Conservation (phyloP, 2,888 invertebrate genomes). For the Apocheima hispidaria region DNA sequence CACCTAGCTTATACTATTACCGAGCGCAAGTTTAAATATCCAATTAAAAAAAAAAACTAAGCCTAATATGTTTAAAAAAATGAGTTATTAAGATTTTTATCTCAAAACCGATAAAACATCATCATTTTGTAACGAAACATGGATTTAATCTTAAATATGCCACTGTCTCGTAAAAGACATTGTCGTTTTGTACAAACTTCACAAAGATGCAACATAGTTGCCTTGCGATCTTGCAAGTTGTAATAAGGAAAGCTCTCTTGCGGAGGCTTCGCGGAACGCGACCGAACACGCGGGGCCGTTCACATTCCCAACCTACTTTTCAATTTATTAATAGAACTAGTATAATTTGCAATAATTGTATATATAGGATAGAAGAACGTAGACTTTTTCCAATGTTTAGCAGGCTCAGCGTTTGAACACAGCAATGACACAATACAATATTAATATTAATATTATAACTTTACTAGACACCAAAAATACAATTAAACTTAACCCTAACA, state of each 20-base stretch:
- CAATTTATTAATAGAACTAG: conserved; percentile 24
- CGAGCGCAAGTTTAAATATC: not conserved
- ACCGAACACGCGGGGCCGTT: conserved; percentile 32
- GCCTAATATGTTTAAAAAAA: not conserved
- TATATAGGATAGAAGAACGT: not conserved
- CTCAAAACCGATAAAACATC: not conserved
- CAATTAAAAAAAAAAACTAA: no score
- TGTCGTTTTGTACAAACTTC: not conserved
- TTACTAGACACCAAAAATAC: no score
- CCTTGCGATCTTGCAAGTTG: conserved; percentile 9
- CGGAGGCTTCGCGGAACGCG: conserved; percentile 27
- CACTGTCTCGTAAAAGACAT: not conserved
- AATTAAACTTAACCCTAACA: no score
- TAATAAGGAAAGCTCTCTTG: conserved; percentile 26
- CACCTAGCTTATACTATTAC: not conserved
- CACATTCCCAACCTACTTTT: conserved; percentile 28
- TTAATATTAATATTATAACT: no score
- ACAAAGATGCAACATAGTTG: conserved; percentile 15
- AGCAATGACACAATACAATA: no score
- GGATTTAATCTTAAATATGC: no score
- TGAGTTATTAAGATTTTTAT: not conserved
- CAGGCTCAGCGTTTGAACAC: no score
- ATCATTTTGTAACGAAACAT: not conserved
- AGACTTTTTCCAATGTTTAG: no score
- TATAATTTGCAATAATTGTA: not conserved